Conservation (phyloP, 2,888 invertebrate species). For the Steinernema hermaphroditum region DNA sequence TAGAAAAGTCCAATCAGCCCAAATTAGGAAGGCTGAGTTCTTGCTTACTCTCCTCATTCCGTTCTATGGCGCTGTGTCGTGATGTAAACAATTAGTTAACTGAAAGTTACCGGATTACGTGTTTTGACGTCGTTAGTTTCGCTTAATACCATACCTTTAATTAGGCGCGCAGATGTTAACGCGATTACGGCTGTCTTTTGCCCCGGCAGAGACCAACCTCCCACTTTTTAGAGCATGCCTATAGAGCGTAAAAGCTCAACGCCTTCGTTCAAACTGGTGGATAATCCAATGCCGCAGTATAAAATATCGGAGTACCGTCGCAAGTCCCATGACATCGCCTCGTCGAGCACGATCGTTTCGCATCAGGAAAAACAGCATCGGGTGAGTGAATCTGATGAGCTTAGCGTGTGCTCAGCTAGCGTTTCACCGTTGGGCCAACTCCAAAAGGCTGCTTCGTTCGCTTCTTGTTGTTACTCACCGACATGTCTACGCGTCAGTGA, state of each 20-base stretch:
- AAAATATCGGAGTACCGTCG: conserved; percentile 21
- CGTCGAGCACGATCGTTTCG: conserved; percentile 17
- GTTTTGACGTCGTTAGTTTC: conserved; percentile 6
- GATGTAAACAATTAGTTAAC: neutral
- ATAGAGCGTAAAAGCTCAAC: conserved; percentile 27
- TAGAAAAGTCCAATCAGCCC: too few species aligned
- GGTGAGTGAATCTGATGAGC: conserved; percentile 15
- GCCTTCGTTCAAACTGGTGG: conserved; percentile 15
- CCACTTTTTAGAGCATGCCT: conserved; percentile 2
- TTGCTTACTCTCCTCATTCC: too few species aligned
- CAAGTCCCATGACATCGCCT: conserved; percentile 2
- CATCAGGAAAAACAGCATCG: conserved; percentile 19
- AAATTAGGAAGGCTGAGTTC: too few species aligned
- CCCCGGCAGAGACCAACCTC: neutral
- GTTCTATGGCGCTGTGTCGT: neutral
- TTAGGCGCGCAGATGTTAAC: conserved; percentile 24
- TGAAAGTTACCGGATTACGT: neutral
- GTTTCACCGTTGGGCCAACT: neutral
- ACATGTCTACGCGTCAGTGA: neutral
- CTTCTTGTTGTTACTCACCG: conserved; percentile 17
- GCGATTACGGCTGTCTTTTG: neutral
- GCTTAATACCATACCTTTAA: neutral
- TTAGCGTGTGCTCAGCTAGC: neutral
- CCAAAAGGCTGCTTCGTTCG: neutral
- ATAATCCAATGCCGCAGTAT: conserved; percentile 14